Conservation (phyloP, 2,888 invertebrate species). For the Melangyna quadrimaculata region DNA sequence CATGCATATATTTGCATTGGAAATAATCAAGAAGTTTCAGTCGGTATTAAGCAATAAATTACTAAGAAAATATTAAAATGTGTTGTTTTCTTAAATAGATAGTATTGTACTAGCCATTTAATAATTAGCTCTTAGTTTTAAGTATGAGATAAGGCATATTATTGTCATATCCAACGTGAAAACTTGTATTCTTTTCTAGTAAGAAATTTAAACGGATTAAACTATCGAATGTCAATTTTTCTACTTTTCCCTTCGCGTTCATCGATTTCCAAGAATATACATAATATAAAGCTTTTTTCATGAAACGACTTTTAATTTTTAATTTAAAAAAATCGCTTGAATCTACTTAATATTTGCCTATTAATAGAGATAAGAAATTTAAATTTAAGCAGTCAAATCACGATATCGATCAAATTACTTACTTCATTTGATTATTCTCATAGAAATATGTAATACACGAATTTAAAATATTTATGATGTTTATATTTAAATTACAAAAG, state of each 20-base stretch:
- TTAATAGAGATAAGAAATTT: too few relatives aligned
- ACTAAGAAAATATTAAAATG: conserved; percentile 29
- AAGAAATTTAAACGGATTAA: not conserved
- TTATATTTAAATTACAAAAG: too few relatives aligned
- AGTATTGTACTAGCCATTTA: not conserved
- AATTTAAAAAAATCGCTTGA: not conserved
- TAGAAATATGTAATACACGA: too few relatives aligned
- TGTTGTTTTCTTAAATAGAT: conserved; percentile 30
- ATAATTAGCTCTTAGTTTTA: not conserved
- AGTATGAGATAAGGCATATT: not conserved
- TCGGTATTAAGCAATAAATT: conserved; percentile 49
- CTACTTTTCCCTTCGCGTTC: not conserved
- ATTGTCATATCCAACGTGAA: not conserved
- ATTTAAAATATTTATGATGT: too few relatives aligned
- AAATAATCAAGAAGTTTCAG: conserved; percentile 38
- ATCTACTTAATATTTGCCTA: not conserved
- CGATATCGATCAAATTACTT: too few relatives aligned
- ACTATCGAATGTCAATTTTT: conserved; percentile 67
- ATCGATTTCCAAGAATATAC: not conserved
- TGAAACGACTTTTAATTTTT: not conserved
- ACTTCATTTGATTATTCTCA: too few relatives aligned
- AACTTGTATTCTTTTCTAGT: not conserved
- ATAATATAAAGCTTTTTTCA: not conserved
- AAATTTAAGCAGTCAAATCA: too few relatives aligned
- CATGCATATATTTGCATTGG: conserved; percentile 42